Percentiles rank a stretch among this genome's conserved stretches.
Evolutionary conservation across 2,797 vertebrate species (phyloP).

Genomic region (Molossus molossus): DNA sequence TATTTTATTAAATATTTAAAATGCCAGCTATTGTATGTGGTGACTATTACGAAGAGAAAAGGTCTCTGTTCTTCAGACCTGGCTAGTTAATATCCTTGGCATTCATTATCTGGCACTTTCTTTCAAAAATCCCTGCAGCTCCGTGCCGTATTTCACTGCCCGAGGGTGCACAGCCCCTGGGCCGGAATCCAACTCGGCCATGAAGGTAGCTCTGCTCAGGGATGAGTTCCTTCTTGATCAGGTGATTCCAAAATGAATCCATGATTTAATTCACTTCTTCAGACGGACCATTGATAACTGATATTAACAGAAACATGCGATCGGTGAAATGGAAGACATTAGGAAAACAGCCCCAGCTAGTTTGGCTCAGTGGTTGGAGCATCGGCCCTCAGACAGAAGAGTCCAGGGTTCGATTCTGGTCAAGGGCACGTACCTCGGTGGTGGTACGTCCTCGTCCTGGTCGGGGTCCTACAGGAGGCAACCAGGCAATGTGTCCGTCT

Average conservation of each 20-base stretch:
- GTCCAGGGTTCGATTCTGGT: too few species aligned
- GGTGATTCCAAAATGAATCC: background rate
- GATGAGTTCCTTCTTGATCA: background rate
- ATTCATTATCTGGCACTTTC: conserved; percentile 82
- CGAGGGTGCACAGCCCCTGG: background rate
- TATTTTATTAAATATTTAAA: conserved; percentile 86
- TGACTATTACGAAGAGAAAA: conserved; percentile 80
- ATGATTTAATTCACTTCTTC: background rate
- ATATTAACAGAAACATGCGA: background rate
- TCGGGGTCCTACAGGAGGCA: too few species aligned
- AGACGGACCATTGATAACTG: background rate
- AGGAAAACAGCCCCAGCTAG: background rate
- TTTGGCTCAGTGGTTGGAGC: too few species aligned
- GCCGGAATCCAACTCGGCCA: background rate
- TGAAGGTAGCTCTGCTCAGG: background rate
- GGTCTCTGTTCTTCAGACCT: conserved; percentile 69
- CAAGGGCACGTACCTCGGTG: too few species aligned
- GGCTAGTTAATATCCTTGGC: conserved; percentile 80
- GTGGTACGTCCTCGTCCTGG: too few species aligned
- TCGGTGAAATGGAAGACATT: background rate
- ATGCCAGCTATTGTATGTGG: conserved; percentile 73
- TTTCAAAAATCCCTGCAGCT: conserved; percentile 65
- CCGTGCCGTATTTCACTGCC: background rate
- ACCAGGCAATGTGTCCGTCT: too few species aligned
- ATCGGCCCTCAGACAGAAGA: too few species aligned